Percentiles rank a stretch among this genome's conserved stretches.
phyloP scores from a whole-genome alignment of 2,113 vertebrate genomes.

The Monopterus albus region DNA sequence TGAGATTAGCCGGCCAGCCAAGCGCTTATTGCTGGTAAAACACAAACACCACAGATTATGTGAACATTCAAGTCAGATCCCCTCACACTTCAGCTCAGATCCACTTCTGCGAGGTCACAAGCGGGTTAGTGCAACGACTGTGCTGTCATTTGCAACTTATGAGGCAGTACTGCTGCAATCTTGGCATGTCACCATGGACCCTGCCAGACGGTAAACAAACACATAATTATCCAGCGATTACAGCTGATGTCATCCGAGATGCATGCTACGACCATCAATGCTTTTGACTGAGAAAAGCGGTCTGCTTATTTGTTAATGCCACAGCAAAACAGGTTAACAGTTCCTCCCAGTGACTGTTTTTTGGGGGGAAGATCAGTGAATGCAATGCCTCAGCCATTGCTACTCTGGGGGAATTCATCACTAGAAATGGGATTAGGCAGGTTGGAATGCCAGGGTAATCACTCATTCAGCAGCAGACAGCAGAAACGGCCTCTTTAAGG shows the following conservation, averaged over 20 bases:
- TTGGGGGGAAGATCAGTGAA: constrained; percentile 22
- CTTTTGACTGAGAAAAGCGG: background rate
- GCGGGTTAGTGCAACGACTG: constrained; percentile 55
- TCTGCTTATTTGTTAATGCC: constrained; percentile 13
- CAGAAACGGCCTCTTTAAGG: constrained; percentile 76
- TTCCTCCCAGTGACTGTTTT: constrained; percentile 16
- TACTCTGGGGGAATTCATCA: constrained; percentile 75
- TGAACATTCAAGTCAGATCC: constrained; percentile 68
- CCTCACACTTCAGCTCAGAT: constrained; percentile 67
- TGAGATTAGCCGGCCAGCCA: constrained; percentile 78
- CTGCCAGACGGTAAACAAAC: constrained; percentile 27
- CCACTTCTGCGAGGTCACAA: constrained; percentile 63
- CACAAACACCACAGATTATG: constrained; percentile 76
- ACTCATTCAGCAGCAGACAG: constrained; percentile 65
- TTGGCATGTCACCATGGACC: constrained; percentile 16
- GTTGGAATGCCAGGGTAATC: constrained; percentile 76
- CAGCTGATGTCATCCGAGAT: constrained; percentile 43
- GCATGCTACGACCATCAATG: background rate
- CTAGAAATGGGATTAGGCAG: constrained; percentile 81
- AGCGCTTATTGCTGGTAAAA: constrained; percentile 70
- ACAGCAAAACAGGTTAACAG: constrained; percentile 20
- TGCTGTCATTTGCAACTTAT: constrained; percentile 1
- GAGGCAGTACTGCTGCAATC: background rate
- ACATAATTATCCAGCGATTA: constrained; percentile 42
- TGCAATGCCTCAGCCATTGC: constrained; percentile 55